Evolutionary conservation across 2,797 vertebrate genomes (phyloP), one percentile per base, ranked within the genome.

Genomic region (Argentina silus): DNA sequence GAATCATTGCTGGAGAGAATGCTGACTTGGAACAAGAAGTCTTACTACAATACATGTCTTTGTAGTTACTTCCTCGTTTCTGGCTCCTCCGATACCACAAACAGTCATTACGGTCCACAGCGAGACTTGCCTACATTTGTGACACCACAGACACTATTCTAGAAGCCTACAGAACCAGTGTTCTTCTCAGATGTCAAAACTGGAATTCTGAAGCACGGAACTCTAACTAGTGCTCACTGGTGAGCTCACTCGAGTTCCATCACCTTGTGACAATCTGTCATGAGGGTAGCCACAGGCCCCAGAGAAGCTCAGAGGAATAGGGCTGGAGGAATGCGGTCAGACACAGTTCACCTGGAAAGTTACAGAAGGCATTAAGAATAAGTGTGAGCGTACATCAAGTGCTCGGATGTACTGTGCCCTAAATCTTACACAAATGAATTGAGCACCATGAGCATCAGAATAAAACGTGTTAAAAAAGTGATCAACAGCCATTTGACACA

Each of bases 231-330:
- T 69, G 63, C 85, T 84, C 74, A 50, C 84, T 72, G 85, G 88
- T 87, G 86, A 85, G 72, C 85, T 82, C 83, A 72, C 85, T 90
- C 69, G 9, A 85, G 79, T 86, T 88, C 82, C 85, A 86, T 90
- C 86, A 82, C 72, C 21, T 72, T 73, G 79, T 91, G 91, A 91
- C 91, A 87, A 82, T 84, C 87, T 90, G 90, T 88, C 91, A 88
- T 19, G 81, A 85, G 81, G 76, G 73, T 67, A 78, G 74, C 84
- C 74, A 69, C 77, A 82, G 86, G 86, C 87, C 69, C 67, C 74
- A 80, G 71, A 76, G 82, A 77, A 80, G 75, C 64, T 80, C 56
- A 27, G 70, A 72, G 61, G 51, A 42, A 27, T 8, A 75, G 69
- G 65, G 68, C 82, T 75, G 79, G 72, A 83, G 79, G 81, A 87